Conservation (phyloP, 2,113 vertebrate species). For the Lucifuga dentata region DNA sequence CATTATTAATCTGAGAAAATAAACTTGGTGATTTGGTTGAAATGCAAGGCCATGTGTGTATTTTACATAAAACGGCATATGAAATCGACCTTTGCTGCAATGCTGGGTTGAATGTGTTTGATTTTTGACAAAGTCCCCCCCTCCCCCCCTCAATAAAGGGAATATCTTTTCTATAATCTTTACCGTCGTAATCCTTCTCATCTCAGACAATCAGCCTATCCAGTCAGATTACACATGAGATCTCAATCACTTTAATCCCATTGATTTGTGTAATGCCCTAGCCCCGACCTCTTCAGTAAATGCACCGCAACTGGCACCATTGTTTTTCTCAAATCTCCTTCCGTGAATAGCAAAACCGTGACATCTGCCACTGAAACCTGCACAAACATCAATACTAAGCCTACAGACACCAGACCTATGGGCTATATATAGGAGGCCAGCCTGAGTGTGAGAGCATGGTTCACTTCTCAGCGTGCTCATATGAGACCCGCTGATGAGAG, state of each 20-base stretch:
- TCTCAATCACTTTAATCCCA: conserved; percentile 75
- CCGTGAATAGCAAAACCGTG: conserved; percentile 51
- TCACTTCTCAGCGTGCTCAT: conserved; percentile 39
- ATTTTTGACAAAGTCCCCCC: conserved; percentile 11
- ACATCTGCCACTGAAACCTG: conserved; percentile 77
- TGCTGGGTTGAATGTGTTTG: conserved; percentile 14
- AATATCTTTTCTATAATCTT: conserved; percentile 57
- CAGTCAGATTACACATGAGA: conserved; percentile 72
- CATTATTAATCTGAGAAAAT: neutral
- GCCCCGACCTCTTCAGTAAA: conserved; percentile 57
- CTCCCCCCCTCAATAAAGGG: conserved; percentile 12
- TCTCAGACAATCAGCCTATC: conserved; percentile 59
- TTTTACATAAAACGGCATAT: neutral
- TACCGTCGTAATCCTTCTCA: conserved; percentile 70
- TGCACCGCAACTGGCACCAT: conserved; percentile 45
- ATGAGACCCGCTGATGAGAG: conserved; percentile 50
- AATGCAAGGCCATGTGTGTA: neutral
- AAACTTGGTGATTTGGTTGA: neutral
- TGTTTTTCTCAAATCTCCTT: conserved; percentile 62
- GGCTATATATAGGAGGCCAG: conserved; percentile 64
- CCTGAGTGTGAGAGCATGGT: conserved; percentile 8
- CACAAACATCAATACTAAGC: conserved; percentile 73
- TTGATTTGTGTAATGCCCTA: conserved; percentile 70
- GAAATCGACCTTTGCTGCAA: conserved; percentile 8
- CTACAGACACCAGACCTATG: conserved; percentile 46